Evolutionary conservation across 2,888 invertebrate species (phyloP), one percentile per base, ranked within the genome.

Genomic region (Mythimna impura): DNA sequence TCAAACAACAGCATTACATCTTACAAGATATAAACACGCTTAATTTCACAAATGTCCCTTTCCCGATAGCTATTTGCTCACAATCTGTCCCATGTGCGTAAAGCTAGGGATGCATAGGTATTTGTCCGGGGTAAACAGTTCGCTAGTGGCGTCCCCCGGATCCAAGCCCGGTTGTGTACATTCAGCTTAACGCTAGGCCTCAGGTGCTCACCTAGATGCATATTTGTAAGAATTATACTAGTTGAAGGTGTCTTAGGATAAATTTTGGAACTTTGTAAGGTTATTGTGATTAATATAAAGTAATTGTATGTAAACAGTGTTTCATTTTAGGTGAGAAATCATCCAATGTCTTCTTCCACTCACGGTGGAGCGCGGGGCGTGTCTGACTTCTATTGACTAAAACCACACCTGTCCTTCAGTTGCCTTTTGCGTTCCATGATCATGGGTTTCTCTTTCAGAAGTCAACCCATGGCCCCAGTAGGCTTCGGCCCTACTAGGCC

Each of bases 81-180:
- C 68, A 80, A 79, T 75, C 79, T 86, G 78, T 83, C 71, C 68
- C 75, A 73, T 73, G 63, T 74, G 66, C 73, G 63, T 76, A 61
- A 67, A 71, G 69, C 79, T 69, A 79, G 75, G 67, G 74, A 79
- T 85, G 80, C 81, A 73, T 87, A 74, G 81, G 58, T 86, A 74
- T 89, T 87, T 87, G 84, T 76, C 63, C 43, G 40, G 62, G 58
- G 64, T 87, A 88, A 88, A 88, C 86, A 87, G 70, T 71, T 64
- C 73, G 74, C 69, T 73, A 80, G 81, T 80, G 78, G 74, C 86
- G 76, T 80, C 80, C 80, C 71, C 76, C 75, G 65, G 63, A 74
- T 71, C 69, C 70, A 25, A 68, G 70, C 40, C 64, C 62, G 70
- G 57, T 73, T 88, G 81, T 87, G 84, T 88, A 84, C 77, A 36